Base-by-base conservation (phyloP, 2,113 vertebrate genomes). In the Cyanoramphus novaezelandiae region DNA sequence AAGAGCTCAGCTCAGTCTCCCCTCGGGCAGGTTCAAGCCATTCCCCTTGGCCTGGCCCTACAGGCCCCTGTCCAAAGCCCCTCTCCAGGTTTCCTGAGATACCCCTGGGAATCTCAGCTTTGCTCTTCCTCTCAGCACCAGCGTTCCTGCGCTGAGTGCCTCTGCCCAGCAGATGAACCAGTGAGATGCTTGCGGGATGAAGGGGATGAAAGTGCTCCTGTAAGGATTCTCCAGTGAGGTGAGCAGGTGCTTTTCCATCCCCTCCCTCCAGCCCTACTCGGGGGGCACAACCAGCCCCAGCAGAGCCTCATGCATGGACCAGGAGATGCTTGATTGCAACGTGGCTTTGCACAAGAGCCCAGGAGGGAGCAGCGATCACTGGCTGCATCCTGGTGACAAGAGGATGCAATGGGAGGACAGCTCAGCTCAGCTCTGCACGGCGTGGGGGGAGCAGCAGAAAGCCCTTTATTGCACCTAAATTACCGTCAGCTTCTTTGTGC, bases 61-160 rank as follows among this genome's bases (percentile, higher is more conserved):
- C 33, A 59, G 17, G 2, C 57, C 21, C 13, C 15, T 59, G 57
- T 10, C 21, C 57, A 24, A 59, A 35, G 33, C 21, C 33, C 57
- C 57, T 35, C 33, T 59, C 33, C 21, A 55, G 53, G 11, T 35
- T 59, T 59, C 33, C 57, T n/a, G 57, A 10, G 21, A 16, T 35
- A 24, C 13, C 57, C 33, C 57, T 35, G 21, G 57, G 57, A 59
- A 57, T 46, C 47, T 39, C 7, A 3, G 69, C 75, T 81, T 50
- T 28, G 8, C 39, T 28, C 70, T 9, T 53, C 23, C 14, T 21
- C 67, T 15, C 79, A 37, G n/a, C 62, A 2, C 12, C 39, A 24
- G 15, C 57, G n/a, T 8, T 67, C 33, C 65, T 0, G 7, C 0
- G 0, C 52, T 1, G 12, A 7, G 8, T 3, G 2, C 23, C 57